Base-by-base conservation (phyloP, 2,888 invertebrate species). In the Clusia tigrina region DNA sequence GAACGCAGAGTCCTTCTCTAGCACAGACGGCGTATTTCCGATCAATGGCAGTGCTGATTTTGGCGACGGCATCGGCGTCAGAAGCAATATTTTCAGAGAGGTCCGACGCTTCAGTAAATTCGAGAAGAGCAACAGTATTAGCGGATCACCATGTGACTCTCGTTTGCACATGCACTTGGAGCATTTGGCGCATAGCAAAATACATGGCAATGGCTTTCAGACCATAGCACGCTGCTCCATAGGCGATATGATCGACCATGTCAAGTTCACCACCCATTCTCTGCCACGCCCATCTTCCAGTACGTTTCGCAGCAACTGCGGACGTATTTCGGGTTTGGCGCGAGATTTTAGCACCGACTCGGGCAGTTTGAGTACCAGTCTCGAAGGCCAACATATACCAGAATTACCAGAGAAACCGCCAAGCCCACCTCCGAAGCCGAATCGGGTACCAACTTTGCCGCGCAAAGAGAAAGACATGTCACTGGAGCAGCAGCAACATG, bases 1-100 rank as follows among this genome's bases (percentile, higher is more conserved):
- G 57, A 72, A 69, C 67, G 59, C 82, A 61, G 89, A 89, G 23
- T 89, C 89, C 77, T 89, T 89, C 71, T 89, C 88, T 48, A 91
- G 90, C 77, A 90, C 89, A 2, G 91, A 90, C 78, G 90, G 90
- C 2, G 87, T 90, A 1, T 89, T 90, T 60, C 89, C 88, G 73
- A 51, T 57, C 1, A 60, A 65, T 24, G 42, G 38, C 24, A 22
- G n/a, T 9, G 48, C 23, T n/a, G 24, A 52, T 32, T 48, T 46
- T 6, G 54, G 51, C 6, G 17, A 20, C 46, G 69, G 61, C 54
- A 12, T 54, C 32, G 37, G 66, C 26, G 48, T 26, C 32, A 25
- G 3, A 23, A 1, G 60, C 32, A n/a, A n/a, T n/a, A n/a, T n/a
- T n/a, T n/a, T n/a, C n/a, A n/a, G n/a, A n/a, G 22, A 67, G 59